Evolutionary conservation across 2,888 invertebrate species (phyloP).

Genomic region (Carabus problematicus): DNA sequence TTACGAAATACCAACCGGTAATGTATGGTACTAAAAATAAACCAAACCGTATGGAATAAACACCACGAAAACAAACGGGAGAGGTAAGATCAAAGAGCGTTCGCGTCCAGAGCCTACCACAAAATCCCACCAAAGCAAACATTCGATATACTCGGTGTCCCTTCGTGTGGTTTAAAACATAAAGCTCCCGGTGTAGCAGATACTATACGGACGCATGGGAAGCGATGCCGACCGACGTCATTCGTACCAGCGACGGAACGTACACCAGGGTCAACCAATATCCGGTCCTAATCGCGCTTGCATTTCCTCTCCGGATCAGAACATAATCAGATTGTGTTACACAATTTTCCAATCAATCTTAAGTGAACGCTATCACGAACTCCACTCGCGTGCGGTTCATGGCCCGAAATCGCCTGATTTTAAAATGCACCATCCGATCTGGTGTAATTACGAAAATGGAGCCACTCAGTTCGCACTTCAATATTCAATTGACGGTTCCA

Average conservation of each 20-base stretch:
- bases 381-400: slow-evolving; percentile 21
- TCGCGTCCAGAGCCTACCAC: background rate
- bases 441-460: slow-evolving; percentile 13
- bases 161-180: slow-evolving; percentile 11
- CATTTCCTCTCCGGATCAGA: slow-evolving; percentile 31
- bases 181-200: slow-evolving; percentile 13
- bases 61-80: background rate
- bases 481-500: slow-evolving; percentile 6
- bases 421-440: slow-evolving; percentile 19
- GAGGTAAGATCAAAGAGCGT: slow-evolving; percentile 3
- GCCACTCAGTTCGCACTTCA: slow-evolving; percentile 4
- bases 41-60: background rate
- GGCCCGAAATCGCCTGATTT: slow-evolving; percentile 17
- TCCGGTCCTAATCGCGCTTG: slow-evolving; percentile 41
- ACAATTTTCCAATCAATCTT: slow-evolving; percentile 44
- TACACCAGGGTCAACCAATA: slow-evolving; percentile 38
- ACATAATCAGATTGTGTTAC: slow-evolving; percentile 41
- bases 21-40: no score
- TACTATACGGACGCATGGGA: background rate
- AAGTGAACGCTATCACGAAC: slow-evolving; percentile 37
- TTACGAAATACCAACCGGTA: no score
- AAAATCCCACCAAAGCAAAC: slow-evolving; percentile 11
- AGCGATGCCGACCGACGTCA: background rate
- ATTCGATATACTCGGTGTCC: background rate
- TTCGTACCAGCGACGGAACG: background rate